phyloP scores from a whole-genome alignment of 2,797 vertebrate species.

The Epinephelus coioides region DNA sequence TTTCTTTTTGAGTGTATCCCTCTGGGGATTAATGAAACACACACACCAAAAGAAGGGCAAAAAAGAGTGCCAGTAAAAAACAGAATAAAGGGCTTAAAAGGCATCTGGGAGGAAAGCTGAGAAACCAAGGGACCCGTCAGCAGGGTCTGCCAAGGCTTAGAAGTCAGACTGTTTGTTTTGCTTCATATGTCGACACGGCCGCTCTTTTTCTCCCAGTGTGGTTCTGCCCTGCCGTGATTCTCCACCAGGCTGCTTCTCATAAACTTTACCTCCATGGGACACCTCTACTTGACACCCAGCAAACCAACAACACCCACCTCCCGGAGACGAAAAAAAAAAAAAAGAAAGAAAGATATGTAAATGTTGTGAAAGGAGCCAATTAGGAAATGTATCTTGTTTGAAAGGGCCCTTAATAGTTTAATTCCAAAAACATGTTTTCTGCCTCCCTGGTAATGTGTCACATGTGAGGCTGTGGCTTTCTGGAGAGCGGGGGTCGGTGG shows the following conservation, averaged over 20 bases:
- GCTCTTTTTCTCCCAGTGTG: slow-evolving; percentile 64
- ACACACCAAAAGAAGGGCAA: slow-evolving; percentile 40
- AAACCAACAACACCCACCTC: slow-evolving; percentile 41
- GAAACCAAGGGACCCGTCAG: slow-evolving; percentile 75
- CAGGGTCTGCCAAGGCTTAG: slow-evolving; percentile 75
- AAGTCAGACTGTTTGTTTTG: slow-evolving; percentile 81
- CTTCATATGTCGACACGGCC: slow-evolving; percentile 75
- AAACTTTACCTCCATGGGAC: slow-evolving; percentile 61
- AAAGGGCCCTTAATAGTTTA: slow-evolving; percentile 82
- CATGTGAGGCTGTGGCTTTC: slow-evolving; percentile 83
- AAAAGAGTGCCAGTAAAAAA: slow-evolving; percentile 73
- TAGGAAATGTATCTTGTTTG: slow-evolving; percentile 85
- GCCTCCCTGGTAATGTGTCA: slow-evolving; percentile 79
- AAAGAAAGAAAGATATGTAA: slow-evolving; percentile 76
- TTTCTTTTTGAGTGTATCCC: slow-evolving; percentile 29
- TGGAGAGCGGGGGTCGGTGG: slow-evolving; percentile 50
- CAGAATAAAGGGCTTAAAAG: slow-evolving; percentile 80
- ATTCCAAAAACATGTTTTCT: slow-evolving; percentile 86
- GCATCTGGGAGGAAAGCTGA: slow-evolving; percentile 84
- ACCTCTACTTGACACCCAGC: slow-evolving; percentile 58
- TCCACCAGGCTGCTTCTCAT: slow-evolving; percentile 38
- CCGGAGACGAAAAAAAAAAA: background rate
- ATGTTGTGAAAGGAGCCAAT: slow-evolving; percentile 87
- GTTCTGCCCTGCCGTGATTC: slow-evolving; percentile 54
- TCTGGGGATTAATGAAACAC: slow-evolving; percentile 76